These are phyloP conservation scores for Lycorma delicatula DNA, from an alignment of 1,140 invertebrate genomes.

Conservation along the genomic window DNA sequence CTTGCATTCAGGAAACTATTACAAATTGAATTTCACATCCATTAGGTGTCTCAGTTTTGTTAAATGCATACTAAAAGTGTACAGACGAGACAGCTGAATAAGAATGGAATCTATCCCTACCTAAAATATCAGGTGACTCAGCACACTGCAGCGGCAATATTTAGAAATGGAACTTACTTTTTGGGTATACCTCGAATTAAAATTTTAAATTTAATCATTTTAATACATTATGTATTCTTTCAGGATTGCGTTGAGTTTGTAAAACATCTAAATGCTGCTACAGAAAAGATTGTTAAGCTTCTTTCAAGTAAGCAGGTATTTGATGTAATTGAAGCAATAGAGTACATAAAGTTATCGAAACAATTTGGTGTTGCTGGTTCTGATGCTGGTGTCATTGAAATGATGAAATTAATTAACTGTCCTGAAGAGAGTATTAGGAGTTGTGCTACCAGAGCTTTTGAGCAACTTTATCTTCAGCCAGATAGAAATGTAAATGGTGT, in stretches of 20 bases:
- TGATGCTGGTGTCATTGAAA: conserved; percentile 1
- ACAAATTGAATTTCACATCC: too few species aligned
- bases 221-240: neutral
- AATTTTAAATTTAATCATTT: too few species aligned
- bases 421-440: neutral
- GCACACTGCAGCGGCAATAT: too few species aligned
- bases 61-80: too few species aligned
- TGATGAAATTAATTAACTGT: neutral
- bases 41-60: too few species aligned
- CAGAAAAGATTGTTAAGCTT: neutral
- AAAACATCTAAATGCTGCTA: neutral
- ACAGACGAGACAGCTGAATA: too few species aligned
- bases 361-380: neutral
- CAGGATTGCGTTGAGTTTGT: neutral
- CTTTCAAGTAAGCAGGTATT: neutral
- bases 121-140: too few species aligned
- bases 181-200: too few species aligned
- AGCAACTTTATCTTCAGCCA: neutral
- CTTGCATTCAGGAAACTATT: too few species aligned
- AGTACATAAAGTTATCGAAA: neutral
- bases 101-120: too few species aligned
- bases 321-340: neutral
- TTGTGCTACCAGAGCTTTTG: neutral
- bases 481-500: too few species aligned
- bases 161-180: too few species aligned